Evolutionary conservation across 1,140 invertebrate species (phyloP).

Genomic region (Pentalonia nigronervosa): DNA sequence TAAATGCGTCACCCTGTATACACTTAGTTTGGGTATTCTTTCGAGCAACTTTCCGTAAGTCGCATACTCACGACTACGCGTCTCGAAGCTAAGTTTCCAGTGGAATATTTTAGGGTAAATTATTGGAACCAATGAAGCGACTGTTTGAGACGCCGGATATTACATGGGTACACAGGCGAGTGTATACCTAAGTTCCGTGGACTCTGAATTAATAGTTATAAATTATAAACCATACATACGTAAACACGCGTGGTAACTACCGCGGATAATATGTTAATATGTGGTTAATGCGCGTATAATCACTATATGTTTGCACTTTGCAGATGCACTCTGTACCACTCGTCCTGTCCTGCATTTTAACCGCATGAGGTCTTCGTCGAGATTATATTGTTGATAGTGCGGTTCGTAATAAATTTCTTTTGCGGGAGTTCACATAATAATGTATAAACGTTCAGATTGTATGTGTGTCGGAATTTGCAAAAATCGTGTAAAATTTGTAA

Average conservation of each 20-base stretch:
- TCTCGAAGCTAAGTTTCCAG: not conserved
- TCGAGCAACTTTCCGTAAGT: not conserved
- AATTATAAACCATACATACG: not conserved
- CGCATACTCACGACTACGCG: not conserved
- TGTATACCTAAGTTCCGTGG: not conserved
- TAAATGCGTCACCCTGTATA: no score
- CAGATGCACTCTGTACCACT: not conserved
- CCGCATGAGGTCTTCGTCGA: not conserved
- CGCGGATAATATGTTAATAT: not conserved
- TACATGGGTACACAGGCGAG: no score
- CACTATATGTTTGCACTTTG: not conserved
- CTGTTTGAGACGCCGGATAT: not conserved
- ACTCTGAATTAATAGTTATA: not conserved
- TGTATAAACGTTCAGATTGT: not conserved
- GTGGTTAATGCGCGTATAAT: not conserved
- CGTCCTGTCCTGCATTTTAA: accelerated
- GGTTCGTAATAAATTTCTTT: not conserved
- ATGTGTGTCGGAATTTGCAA: not conserved
- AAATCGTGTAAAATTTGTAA: not conserved
- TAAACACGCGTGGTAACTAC: not conserved
- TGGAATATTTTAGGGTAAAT: not conserved
- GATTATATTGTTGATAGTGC: not conserved
- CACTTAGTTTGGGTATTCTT: not conserved
- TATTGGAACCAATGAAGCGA: not conserved
- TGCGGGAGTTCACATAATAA: not conserved